Percentiles rank a stretch among this genome's conserved stretches.
phyloP scores from a whole-genome alignment of 2,888 invertebrate genomes.

The Parnassius smintheus region DNA sequence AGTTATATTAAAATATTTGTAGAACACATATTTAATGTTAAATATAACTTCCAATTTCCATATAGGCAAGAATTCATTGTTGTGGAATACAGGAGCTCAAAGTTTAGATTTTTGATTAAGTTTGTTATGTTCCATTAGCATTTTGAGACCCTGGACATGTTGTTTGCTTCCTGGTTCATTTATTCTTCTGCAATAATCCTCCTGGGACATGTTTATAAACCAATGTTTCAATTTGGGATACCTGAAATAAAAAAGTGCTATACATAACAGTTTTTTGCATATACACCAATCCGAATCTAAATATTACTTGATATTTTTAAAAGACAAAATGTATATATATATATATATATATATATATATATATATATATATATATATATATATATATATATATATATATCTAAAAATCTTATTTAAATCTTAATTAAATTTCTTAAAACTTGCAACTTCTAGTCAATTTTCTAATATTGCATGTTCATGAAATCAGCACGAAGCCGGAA shows the following conservation, averaged over 20 bases:
- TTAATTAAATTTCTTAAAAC: too few relatives aligned
- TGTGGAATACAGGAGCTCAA: slow-evolving; percentile 29
- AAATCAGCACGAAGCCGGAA: too few relatives aligned
- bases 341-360: too few relatives aligned
- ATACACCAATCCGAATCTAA: not conserved
- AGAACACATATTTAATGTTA: slow-evolving; percentile 22
- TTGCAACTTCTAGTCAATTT: too few relatives aligned
- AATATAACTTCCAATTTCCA: slow-evolving; percentile 12
- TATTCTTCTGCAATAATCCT: slow-evolving; percentile 53
- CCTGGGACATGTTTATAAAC: slow-evolving; percentile 54
- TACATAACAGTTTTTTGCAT: not conserved
- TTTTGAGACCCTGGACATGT: slow-evolving; percentile 49
- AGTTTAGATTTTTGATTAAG: slow-evolving; percentile 46
- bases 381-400: too few relatives aligned
- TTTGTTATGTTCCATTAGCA: slow-evolving; percentile 53
- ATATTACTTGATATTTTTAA: too few relatives aligned
- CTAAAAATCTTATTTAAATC: too few relatives aligned
- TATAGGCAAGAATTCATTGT: not conserved
- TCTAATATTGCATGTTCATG: too few relatives aligned
- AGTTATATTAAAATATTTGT: too few relatives aligned
- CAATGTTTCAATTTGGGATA: slow-evolving; percentile 61
- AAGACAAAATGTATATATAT: too few relatives aligned
- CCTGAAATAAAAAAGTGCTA: slow-evolving; percentile 41
- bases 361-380: too few relatives aligned
- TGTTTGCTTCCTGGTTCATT: slow-evolving; percentile 52